A percentile compares a stretch with the other conserved stretches of the same genome.
Conservation (phyloP, 2,888 invertebrate species). For the Dexiosoma caninum region DNA sequence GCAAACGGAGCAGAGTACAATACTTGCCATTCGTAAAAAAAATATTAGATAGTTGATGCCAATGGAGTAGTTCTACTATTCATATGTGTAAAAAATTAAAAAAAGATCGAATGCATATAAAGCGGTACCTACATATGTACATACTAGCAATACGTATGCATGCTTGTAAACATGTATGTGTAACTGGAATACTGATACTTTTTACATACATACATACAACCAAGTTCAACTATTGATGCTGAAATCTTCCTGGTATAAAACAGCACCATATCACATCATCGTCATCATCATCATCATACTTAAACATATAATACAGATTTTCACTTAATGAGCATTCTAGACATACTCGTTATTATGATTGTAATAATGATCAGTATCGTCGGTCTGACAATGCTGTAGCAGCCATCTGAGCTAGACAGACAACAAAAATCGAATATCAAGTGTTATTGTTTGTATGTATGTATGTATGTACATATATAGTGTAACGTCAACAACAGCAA, state of each 20-base stretch:
- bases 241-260: slow-evolving; percentile 48
- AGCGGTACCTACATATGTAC: background rate
- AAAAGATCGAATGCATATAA: background rate
- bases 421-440: slow-evolving; percentile 42
- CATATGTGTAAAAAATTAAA: slow-evolving; percentile 15
- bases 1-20: slow-evolving; percentile 31
- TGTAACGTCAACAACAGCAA: slow-evolving; percentile 31
- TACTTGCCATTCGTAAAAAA: slow-evolving; percentile 35
- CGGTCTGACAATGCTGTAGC: slow-evolving; percentile 49
- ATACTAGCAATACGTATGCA: background rate
- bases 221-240: slow-evolving; percentile 35
- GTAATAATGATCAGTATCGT: slow-evolving; percentile 26
- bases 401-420: slow-evolving; percentile 54
- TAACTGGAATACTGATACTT: background rate
- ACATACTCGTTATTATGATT: slow-evolving; percentile 28
- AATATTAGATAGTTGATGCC: slow-evolving; percentile 49
- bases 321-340: slow-evolving; percentile 26
- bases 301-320: background rate
- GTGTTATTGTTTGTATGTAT: slow-evolving; percentile 22
- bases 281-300: slow-evolving; percentile 11
- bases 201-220: slow-evolving; percentile 21
- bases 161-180: background rate
- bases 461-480: too few species aligned
- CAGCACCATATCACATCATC: slow-evolving; percentile 18
- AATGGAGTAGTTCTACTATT: slow-evolving; percentile 49